These are phyloP conservation scores for Ammodytes marinus DNA, from an alignment of 2,113 vertebrate genomes.

Conservation along the genomic window DNA sequence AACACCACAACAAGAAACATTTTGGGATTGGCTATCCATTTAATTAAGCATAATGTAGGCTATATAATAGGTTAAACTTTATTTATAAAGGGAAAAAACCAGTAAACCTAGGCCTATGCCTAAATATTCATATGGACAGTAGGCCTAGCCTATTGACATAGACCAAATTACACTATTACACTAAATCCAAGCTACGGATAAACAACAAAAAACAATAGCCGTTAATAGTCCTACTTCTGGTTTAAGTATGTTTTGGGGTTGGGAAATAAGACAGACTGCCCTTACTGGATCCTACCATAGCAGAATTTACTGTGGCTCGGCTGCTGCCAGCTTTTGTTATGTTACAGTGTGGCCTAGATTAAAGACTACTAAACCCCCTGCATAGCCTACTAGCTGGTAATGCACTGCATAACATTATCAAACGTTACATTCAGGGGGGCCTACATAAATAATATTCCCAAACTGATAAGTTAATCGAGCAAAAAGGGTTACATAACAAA, in stretches of 20 bases:
- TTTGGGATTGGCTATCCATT: not conserved
- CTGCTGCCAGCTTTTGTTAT: not conserved
- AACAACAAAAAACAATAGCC: not conserved
- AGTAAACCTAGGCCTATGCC: not conserved
- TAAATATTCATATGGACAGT: not conserved
- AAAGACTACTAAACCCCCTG: constrained; percentile 1
- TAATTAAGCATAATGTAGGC: not conserved
- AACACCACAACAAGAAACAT: not conserved
- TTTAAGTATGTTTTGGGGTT: not conserved
- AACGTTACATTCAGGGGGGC: not conserved
- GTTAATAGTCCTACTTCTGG: not conserved
- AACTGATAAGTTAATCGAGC: not conserved
- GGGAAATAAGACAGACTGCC: not conserved
- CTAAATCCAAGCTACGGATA: not conserved
- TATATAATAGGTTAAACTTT: not conserved
- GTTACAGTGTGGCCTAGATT: constrained; percentile 9
- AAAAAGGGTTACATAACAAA: not conserved
- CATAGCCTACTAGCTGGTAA: not conserved
- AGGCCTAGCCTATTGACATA: not conserved
- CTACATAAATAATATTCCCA: not conserved
- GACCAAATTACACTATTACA: not conserved
- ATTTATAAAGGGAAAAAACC: not conserved
- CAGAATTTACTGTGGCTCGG: not conserved
- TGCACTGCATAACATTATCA: not conserved
- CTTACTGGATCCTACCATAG: not conserved